Evolutionary conservation across 2,797 vertebrate species (phyloP).

Genomic region (Sebastolobus alascanus): DNA sequence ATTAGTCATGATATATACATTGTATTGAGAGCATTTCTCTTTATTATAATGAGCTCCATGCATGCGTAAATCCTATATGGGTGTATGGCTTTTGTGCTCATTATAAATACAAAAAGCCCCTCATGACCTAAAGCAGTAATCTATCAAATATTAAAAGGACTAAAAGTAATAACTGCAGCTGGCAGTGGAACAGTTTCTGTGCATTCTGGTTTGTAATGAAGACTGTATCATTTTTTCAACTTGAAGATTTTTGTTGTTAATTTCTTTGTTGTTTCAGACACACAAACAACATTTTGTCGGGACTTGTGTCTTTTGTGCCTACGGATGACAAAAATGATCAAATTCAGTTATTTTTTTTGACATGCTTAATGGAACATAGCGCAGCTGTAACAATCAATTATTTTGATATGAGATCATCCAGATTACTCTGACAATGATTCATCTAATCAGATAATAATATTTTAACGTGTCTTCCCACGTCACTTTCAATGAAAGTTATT

Average conservation of each 20-base stretch:
- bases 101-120: conserved; percentile 57
- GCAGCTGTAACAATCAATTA: background rate
- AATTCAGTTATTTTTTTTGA: background rate
- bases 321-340: background rate
- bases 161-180: conserved; percentile 17
- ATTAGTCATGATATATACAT: conserved; percentile 70
- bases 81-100: conserved; percentile 58
- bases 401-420: background rate
- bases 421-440: background rate
- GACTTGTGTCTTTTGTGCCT: background rate
- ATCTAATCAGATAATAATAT: background rate
- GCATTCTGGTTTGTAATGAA: background rate
- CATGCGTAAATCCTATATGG: conserved; percentile 40
- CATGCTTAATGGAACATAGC: background rate
- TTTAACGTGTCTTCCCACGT: background rate
- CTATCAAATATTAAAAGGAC: conserved; percentile 50
- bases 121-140: conserved; percentile 34
- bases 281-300: background rate
- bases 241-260: background rate
- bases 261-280: conserved; percentile 1
- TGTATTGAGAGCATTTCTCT: conserved; percentile 47
- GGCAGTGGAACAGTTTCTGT: background rate
- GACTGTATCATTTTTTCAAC: background rate
- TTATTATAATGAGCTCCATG: conserved; percentile 63
- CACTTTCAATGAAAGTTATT: background rate